Evolutionary conservation across 2,888 invertebrate species (phyloP), one percentile per base, ranked within the genome.

Genomic region (Tortrix viridana): DNA sequence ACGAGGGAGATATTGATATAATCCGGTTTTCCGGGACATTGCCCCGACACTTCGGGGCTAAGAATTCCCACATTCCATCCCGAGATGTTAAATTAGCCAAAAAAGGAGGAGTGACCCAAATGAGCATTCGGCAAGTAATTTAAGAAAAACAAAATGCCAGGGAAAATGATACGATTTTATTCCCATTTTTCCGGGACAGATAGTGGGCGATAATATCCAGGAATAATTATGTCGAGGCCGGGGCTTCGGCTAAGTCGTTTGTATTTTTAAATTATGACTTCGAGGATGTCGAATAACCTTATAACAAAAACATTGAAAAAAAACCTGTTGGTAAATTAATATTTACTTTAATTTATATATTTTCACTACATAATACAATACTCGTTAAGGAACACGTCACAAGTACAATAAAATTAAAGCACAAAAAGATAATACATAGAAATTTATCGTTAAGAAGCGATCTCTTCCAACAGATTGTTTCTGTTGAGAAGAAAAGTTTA

Each of bases 21-120:
- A 50, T 62, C 50, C 16, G 22, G 38, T 56, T 62, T 62, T 62
- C 56, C 56, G 56, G 56, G 61, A 56, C 56, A 56, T 50, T 16
- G 50, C 55, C 5, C 19, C 9, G 49, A 56, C 44, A 44, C 44
- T 37, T 16, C 22, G 19, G 7, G 32, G 37, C 9, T 49, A 26
- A 37, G 56, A 46, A 47, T 62, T 23, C 44, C 44, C 50, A 44
- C 50, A 50, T 61, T 61, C 49, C 55, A 44, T 49, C 46, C 46
- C 38, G 5, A 32, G 44, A 56, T 62, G 61, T 57, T 63, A 57
- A 63, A 57, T 63, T 57, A 26, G 46, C 62, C 47, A n/a, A 41
- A 18, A 57, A 57, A 57, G 52, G 57, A 62, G 46, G 38, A 23
- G 26, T 38, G 46, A 50, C 41, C 57, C 37, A 62, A 62, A 57